Base-by-base conservation (phyloP, 92 coral and sea anemone species). In the Zoanthus solanderi region DNA sequence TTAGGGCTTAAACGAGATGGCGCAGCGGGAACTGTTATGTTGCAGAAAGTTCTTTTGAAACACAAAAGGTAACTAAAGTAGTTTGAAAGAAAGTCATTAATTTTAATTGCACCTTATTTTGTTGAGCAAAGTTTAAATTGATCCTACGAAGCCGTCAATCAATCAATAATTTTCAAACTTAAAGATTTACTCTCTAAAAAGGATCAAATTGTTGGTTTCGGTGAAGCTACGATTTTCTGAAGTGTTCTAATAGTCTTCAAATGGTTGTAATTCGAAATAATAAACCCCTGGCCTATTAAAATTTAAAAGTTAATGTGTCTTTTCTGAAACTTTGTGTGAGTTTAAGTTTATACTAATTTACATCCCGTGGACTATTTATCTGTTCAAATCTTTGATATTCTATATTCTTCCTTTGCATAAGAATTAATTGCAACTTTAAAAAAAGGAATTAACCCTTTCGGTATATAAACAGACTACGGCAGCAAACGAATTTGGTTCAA, bases 31-130 rank as follows among this genome's bases (percentile, higher is more conserved):
- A 2, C 52, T 65, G 37, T 60, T 65, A 81, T 81, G 85, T 81
- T 65, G 73, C 85, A 81, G 75, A 65, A 81, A 57, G 65, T 81
- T 81, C 45, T 81, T 81, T 71, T 81, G 72, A 45, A 44, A 23
- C 53, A 46, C 44, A 63, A 81, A 81, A 66, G 47, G 75, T 63
- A 81, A 81, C 85, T 47, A 32, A 81, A 81, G 67, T 46, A 67
- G 75, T 66, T 67, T 81, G 17, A 81, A 80, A 81, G 65, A 71
- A 81, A 29, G 85, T 68, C 85, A 81, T 81, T 81, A 81, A 81
- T 81, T 81, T 81, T 81, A 81, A 81, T 81, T 67, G 71, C 85
- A 66, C 85, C 18, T 81, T 81, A 81, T 63, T 81, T 81, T 81
- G 65, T 73, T 57, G 32, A 63, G 85, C 85, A 65, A 66, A 66